Evolutionary conservation across 1,140 invertebrate species (phyloP).

Genomic region (Papilio dardanus): DNA sequence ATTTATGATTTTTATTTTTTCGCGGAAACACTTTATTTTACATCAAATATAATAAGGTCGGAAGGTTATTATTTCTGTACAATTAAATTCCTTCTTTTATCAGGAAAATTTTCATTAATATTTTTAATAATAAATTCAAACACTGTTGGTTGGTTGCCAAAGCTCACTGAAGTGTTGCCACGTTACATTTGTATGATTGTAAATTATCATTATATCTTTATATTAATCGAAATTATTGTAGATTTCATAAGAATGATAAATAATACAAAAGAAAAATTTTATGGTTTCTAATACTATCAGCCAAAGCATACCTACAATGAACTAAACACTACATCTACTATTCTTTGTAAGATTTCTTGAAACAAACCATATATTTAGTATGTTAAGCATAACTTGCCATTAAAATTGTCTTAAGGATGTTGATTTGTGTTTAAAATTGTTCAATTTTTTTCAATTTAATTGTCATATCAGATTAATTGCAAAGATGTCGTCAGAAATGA

Average conservation of each 20-base stretch:
- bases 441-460: no score
- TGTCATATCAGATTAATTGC: no score
- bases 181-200: neutral
- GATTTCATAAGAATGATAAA: conserved; percentile 15
- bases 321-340: neutral
- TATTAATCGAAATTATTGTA: conserved; percentile 9
- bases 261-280: neutral
- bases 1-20: conserved; percentile 12
- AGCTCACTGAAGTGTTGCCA: neutral
- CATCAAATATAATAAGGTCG: no score
- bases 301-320: neutral
- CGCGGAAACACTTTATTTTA: conserved; percentile 13
- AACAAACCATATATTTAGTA: neutral
- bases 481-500: no score
- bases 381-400: conserved; percentile 19
- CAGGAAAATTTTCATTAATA: no score
- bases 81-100: neutral
- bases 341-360: neutral
- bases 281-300: neutral
- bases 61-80: neutral
- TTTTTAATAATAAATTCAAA: no score
- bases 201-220: neutral
- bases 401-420: neutral
- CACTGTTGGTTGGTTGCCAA: neutral
- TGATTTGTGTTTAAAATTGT: no score